Conservation (phyloP, 2,113 vertebrate species). For the Pelecanus crispus region DNA sequence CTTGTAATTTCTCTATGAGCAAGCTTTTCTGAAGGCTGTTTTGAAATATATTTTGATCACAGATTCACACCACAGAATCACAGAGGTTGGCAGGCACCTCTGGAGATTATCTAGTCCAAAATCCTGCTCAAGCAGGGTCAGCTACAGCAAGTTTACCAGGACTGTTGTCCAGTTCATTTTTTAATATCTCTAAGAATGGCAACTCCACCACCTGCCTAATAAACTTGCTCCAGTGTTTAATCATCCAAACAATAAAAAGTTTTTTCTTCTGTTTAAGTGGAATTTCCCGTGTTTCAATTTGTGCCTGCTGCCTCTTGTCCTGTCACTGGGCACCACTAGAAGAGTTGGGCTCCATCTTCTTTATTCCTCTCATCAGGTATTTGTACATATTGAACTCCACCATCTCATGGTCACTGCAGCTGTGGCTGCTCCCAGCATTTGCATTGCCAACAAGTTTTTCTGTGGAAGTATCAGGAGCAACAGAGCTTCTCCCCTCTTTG, state of each 20-base stretch:
- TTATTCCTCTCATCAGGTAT: neutral
- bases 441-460: neutral
- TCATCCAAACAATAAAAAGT: fast-evolving
- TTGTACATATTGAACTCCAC: neutral
- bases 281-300: neutral
- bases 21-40: neutral
- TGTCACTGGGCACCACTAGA: neutral
- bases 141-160: neutral
- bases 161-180: neutral
- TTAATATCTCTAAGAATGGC: neutral
- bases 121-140: neutral
- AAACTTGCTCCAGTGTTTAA: neutral
- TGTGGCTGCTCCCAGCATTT: neutral
- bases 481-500: neutral
- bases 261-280: neutral
- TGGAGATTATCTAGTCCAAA: neutral
- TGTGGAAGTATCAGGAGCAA: neutral
- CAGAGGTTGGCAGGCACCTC: neutral
- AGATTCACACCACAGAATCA: neutral
- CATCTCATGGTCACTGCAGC: neutral
- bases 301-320: neutral
- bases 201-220: neutral
- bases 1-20: neutral
- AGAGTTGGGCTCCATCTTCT: neutral
- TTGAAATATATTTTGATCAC: neutral